Evolutionary conservation across 2,113 vertebrate genomes (phyloP).

Genomic region (Lanius ludovicianus): DNA sequence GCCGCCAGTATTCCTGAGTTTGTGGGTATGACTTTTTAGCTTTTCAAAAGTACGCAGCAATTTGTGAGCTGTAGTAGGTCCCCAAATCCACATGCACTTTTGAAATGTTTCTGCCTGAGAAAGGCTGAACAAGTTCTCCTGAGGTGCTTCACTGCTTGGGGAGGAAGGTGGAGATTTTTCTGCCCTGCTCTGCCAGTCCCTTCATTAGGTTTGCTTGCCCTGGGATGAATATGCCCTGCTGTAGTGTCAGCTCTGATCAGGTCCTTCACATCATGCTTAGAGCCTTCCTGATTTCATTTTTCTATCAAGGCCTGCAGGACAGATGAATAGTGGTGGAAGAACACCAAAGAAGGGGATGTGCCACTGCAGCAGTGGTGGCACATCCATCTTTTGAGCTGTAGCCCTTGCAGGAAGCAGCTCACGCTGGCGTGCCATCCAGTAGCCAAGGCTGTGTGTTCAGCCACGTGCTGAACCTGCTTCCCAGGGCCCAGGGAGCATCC

Average conservation of each 20-base stretch:
- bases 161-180: not conserved
- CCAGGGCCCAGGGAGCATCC: rapidly evolving
- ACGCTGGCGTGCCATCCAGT: rapidly evolving
- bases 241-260: not conserved
- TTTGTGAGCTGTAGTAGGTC: not conserved
- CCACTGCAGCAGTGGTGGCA: rapidly evolving
- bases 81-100: not conserved
- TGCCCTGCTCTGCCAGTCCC: not conserved
- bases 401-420: not conserved
- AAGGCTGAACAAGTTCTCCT: not conserved
- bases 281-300: not conserved
- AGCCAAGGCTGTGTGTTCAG: not conserved
- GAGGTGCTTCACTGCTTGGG: rapidly evolving
- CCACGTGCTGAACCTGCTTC: rapidly evolving
- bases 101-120: not conserved
- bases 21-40: not conserved
- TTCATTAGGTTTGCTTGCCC: rapidly evolving
- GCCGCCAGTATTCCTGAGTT: not conserved
- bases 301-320: rapidly evolving
- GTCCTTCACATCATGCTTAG: not conserved
- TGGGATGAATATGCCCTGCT: not conserved
- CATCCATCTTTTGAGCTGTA: rapidly evolving
- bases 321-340: not conserved
- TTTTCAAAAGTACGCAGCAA: not conserved
- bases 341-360: not conserved